Evolutionary conservation across 2,113 vertebrate species (phyloP), one percentile per base, ranked within the genome.

Genomic region (Ancistrus triradiatus): DNA sequence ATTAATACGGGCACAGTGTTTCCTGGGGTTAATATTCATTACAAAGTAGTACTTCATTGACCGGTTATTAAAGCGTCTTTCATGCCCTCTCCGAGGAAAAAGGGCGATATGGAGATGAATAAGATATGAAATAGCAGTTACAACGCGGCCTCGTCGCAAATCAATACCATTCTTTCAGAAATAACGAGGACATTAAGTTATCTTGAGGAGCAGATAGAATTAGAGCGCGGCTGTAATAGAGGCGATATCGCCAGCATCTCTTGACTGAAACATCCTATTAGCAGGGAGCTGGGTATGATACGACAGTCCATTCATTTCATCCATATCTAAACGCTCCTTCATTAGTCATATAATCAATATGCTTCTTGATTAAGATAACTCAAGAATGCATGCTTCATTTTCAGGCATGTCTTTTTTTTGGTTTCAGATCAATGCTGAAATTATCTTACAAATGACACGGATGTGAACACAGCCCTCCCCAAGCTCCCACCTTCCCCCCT

Each of bases 351-450:
- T 80, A 85, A 89, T 92, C 89, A 90, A 90, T 90, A 89, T 82
- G 90, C 86, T 86, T 76, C 87, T 87, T 90, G 90, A 92, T 91
- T 89, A 92, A 93, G 91, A 88, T 83, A 82, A 77, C 77, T 74
- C 85, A 88, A 88, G 91, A 87, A 89, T 85, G 88, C 88, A 86
- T 87, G 88, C 94, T 95, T 96, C 86, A 93, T 94, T 93, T 97
- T 90, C 90, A 86, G 85, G 88, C 91, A 91, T 95, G 60, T 93
- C n/a, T 93, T 69, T 82, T 78, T 85, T 89, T 94, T 53, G 92
- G 92, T 47, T 80, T 86, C 88, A 79, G 90, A 95, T 97, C 94
- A 88, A 96, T 97, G 91, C 86, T 87, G 87, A 93, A 92, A 95
- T 96, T 91, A 91, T 93, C 91, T 90, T 80, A 80, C 89, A 86